phyloP scores from a whole-genome alignment of 2,888 invertebrate genomes.

The Apodemia hepburni region DNA sequence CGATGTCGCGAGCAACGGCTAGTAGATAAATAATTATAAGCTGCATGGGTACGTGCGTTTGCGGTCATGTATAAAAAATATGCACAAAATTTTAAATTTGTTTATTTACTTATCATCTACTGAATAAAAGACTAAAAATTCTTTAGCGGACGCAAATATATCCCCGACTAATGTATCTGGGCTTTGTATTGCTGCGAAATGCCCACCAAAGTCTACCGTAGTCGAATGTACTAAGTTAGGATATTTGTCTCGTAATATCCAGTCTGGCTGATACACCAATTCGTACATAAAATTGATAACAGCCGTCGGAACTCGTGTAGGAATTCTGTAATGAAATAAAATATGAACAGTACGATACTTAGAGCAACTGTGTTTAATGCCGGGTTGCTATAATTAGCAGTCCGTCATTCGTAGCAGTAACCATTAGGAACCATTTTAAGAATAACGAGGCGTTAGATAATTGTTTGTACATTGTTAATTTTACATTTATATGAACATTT shows the following conservation, averaged over 20 bases:
- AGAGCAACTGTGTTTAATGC: too few species aligned
- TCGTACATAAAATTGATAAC: constrained; percentile 89
- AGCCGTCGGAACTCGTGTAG: constrained; percentile 84
- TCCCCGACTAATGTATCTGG: constrained; percentile 86
- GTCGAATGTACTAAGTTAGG: constrained; percentile 84
- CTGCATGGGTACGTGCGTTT: too few species aligned
- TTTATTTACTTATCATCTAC: neutral
- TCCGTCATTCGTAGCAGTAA: too few species aligned
- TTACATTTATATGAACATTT: too few species aligned
- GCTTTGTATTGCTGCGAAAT: constrained; percentile 91
- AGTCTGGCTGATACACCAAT: constrained; percentile 81
- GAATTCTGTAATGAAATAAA: constrained; percentile 73
- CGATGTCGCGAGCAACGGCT: neutral
- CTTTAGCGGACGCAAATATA: constrained; percentile 46
- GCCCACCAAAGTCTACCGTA: constrained; percentile 85
- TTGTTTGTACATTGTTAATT: too few species aligned
- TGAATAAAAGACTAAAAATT: constrained; percentile 47
- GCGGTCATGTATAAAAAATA: neutral
- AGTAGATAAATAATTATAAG: too few species aligned
- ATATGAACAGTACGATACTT: too few species aligned
- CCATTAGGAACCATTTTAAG: too few species aligned
- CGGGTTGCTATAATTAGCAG: too few species aligned
- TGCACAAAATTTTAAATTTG: neutral
- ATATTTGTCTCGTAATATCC: constrained; percentile 81
- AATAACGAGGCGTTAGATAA: too few species aligned